A percentile compares a stretch with the other conserved stretches of the same genome.
Conservation (phyloP, 2,113 vertebrate species). For the Tragelaphus strepsiceros region DNA sequence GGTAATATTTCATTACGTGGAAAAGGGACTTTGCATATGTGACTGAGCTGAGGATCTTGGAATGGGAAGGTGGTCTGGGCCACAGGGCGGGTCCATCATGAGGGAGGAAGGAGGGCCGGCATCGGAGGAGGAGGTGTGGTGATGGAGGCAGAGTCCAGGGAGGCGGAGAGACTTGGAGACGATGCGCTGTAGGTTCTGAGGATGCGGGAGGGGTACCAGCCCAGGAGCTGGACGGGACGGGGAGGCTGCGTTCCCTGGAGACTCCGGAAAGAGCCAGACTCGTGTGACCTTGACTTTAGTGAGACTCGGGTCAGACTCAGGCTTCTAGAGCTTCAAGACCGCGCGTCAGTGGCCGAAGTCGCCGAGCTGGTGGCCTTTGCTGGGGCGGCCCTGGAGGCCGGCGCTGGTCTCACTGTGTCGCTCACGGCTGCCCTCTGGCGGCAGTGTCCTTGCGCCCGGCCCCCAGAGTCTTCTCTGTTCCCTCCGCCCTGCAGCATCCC, state of each 20-base stretch:
- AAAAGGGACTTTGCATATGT: not conserved
- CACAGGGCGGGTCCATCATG: fast-evolving
- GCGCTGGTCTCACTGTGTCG: fast-evolving
- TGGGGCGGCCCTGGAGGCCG: not conserved
- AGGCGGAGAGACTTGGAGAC: not conserved
- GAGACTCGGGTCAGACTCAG: not conserved
- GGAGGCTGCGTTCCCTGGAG: not conserved
- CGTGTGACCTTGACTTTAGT: fast-evolving
- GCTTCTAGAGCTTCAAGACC: not conserved
- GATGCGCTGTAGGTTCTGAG: not conserved
- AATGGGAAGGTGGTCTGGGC: too few relatives aligned
- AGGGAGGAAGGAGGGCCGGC: not conserved
- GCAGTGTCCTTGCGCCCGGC: fast-evolving
- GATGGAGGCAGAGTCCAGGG: not conserved
- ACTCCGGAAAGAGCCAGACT: not conserved
- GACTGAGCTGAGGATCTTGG: not conserved
- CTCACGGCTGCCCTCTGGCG: not conserved
- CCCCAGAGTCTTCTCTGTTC: not conserved
- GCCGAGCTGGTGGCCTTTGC: not conserved
- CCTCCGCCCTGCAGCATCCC: fast-evolving
- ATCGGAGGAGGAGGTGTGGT: not conserved
- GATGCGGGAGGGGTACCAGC: fast-evolving
- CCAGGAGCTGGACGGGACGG: fast-evolving
- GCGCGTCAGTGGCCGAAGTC: fast-evolving
- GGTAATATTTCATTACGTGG: fast-evolving